phyloP scores from a whole-genome alignment of 1,140 invertebrate species.

The Spodoptera litura region DNA sequence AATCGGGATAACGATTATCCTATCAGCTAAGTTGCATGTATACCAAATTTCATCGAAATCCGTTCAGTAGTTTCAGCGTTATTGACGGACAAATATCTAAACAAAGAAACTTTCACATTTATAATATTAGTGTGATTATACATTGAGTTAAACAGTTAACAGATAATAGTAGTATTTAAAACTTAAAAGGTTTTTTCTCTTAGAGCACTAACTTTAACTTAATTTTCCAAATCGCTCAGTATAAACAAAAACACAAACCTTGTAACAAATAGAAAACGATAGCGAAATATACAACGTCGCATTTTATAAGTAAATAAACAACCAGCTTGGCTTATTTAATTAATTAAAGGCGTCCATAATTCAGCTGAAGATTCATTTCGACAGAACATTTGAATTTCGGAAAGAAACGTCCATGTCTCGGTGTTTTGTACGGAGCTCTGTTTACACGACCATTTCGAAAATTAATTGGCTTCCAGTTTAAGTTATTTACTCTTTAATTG shows the following conservation, averaged over 20 bases:
- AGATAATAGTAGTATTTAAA: too few relatives aligned
- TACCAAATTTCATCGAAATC: too few relatives aligned
- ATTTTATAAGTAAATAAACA: neutral
- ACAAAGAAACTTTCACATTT: too few relatives aligned
- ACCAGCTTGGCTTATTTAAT: neutral
- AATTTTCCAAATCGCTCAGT: too few relatives aligned
- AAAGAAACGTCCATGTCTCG: neutral
- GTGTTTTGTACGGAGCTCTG: neutral
- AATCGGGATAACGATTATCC: too few relatives aligned
- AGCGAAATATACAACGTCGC: neutral
- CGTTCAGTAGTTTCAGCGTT: too few relatives aligned
- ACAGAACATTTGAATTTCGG: constrained; percentile 12
- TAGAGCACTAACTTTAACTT: neutral
- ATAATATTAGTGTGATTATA: too few relatives aligned
- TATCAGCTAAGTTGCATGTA: too few relatives aligned
- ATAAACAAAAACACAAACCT: neutral
- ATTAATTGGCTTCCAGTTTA: constrained; percentile 39
- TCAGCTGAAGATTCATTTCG: constrained; percentile 15
- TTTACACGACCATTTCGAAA: constrained; percentile 16
- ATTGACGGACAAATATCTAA: too few relatives aligned
- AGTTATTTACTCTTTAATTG: constrained; percentile 30
- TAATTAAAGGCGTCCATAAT: constrained; percentile 18
- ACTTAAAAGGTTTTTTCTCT: too few relatives aligned
- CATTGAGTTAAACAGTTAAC: too few relatives aligned
- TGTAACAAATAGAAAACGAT: constrained; percentile 2